Evolutionary conservation across 2,888 invertebrate species (phyloP), one percentile per base, ranked within the genome.

Genomic region (Automeris io): DNA sequence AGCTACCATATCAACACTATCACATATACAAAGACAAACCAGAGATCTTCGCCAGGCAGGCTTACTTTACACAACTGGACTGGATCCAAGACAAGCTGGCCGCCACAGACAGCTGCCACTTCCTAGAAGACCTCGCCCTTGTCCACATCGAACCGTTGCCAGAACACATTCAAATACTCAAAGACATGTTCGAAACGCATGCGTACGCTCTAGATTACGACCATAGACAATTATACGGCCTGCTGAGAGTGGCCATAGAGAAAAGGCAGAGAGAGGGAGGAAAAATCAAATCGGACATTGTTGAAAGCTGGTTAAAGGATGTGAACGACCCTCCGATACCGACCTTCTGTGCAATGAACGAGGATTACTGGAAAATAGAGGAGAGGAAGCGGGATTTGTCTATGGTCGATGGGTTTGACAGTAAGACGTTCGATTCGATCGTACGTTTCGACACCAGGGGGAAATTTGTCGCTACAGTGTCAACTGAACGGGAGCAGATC

Each of bases 61-160:
- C 88, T 11, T 94, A 92, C 66, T 90, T 95, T 64, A 92, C 91
- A 37, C 91, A 94, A 63, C 86, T 92, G 19, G 89, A 90, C 51
- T 96, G 95, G 94, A 88, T 95, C 24, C 90, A 91, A 56, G 91
- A 93, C 54, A 95, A 95, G 74, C 80, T 95, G 0, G 92, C 92
- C 34, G 93, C 93, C 4, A 92, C 93, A 0, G 92, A 92, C 55
- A 91, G 93, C 47, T 90, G 90, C 46, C 91, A 93, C 70, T 88
- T 94, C 33, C 82, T 95, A 31, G 93, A 94, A 73, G 95, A 95
- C 66, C 89, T 95, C 34, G 88, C 90, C 8, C 68, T 92, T 33
- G 70, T 87, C 18, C 78, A 81, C 51, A 58, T 85, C 24, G 82
- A 86, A 40, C 77, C 80, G 0, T 51, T 83, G 1, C 88, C 89